Evolutionary conservation across 2,797 vertebrate species (phyloP).

Genomic region (Clamator glandarius): DNA sequence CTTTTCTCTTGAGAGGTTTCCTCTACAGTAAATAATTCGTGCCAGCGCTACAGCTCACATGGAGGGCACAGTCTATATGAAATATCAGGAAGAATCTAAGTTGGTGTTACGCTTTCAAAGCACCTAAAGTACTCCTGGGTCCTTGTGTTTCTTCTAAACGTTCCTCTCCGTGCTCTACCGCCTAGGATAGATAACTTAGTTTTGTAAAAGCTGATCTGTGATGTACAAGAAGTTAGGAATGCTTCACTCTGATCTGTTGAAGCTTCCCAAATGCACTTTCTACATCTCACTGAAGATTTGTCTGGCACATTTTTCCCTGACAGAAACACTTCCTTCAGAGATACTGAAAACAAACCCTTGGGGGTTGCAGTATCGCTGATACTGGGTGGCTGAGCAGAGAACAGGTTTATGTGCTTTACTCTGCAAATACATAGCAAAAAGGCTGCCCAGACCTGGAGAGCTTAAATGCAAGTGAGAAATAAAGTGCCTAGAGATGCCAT

Average conservation of each 20-base stretch:
- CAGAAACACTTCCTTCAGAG: not conserved
- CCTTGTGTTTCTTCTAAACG: not conserved
- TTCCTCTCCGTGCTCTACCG: not conserved
- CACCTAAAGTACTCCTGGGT: not conserved
- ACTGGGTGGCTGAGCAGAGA: not conserved
- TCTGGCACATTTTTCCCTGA: not conserved
- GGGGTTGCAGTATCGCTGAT: not conserved
- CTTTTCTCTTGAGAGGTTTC: not conserved
- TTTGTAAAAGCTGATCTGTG: not conserved
- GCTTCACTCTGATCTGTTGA: not conserved
- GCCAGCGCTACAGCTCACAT: not conserved
- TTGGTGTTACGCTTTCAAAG: not conserved
- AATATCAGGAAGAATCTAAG: not conserved
- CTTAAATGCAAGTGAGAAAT: not conserved
- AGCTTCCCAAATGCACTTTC: not conserved
- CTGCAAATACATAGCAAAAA: not conserved
- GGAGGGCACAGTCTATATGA: not conserved
- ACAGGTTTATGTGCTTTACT: not conserved
- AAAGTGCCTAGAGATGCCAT: not conserved
- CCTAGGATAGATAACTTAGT: not conserved
- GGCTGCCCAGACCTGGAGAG: not conserved
- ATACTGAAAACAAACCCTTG: not conserved
- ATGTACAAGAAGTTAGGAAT: not conserved
- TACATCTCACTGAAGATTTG: not conserved
- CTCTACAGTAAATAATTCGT: not conserved